phyloP scores from a whole-genome alignment of 2,113 vertebrate species.

The Oryctolagus cuniculus region DNA sequence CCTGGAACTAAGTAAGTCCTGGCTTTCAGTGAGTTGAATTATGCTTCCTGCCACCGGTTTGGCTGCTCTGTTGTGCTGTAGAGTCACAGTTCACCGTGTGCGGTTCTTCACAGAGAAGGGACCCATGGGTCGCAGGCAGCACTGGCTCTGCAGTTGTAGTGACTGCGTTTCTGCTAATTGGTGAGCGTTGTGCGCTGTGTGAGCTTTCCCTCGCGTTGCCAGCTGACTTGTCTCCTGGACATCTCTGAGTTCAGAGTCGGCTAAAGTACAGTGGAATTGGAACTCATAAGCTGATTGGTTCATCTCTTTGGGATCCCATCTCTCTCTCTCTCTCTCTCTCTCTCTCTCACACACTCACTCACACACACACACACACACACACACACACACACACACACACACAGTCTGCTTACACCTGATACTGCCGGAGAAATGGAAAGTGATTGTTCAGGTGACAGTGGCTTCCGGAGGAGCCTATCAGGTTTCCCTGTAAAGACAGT shows the following conservation, averaged over 20 bases:
- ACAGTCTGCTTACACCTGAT: background rate
- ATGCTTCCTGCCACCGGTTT: background rate
- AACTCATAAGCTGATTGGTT: background rate
- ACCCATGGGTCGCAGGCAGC: background rate
- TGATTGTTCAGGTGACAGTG: background rate
- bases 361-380: background rate
- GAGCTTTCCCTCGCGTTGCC: conserved; percentile 50
- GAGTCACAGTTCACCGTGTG: background rate
- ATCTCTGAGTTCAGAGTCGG: conserved; percentile 5
- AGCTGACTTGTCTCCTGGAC: background rate
- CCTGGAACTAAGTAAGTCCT: background rate
- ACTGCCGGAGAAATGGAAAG: background rate
- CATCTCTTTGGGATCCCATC: background rate
- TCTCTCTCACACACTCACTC: too few relatives aligned
- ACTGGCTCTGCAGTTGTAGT: background rate
- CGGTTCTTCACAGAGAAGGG: background rate
- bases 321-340: too few relatives aligned
- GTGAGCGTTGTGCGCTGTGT: too few relatives aligned
- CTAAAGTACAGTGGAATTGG: background rate
- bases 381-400: background rate
- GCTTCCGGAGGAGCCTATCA: background rate
- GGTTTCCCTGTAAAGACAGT: background rate
- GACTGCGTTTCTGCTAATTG: background rate
- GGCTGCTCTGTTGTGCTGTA: conserved; percentile 5
- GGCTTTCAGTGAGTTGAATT: conserved; percentile 15